phyloP scores from a whole-genome alignment of 2,797 vertebrate genomes.

The Hafferia zeledoni region DNA sequence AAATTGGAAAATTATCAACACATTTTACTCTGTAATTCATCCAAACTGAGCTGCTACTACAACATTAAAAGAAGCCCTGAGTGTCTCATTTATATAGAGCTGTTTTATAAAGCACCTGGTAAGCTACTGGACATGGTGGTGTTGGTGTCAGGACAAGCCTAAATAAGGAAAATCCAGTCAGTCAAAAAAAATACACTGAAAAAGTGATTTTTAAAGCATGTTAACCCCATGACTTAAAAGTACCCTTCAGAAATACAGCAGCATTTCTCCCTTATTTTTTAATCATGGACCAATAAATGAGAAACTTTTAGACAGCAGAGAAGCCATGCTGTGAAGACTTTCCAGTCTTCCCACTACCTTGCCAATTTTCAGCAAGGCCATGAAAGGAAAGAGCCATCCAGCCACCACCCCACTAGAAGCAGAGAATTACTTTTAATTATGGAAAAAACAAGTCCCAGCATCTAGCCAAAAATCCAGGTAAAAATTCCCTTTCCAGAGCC shows the following conservation, averaged over 20 bases:
- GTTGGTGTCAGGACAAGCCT: neutral
- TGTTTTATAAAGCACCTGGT: neutral
- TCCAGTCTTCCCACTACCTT: neutral
- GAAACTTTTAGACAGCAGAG: neutral
- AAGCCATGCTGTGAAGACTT: neutral
- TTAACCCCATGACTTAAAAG: neutral
- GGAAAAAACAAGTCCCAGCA: neutral
- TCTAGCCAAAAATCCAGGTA: neutral
- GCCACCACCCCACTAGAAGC: neutral
- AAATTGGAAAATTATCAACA: neutral
- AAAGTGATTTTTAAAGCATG: neutral
- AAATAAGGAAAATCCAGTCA: neutral
- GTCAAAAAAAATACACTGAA: neutral
- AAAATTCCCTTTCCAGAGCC: neutral
- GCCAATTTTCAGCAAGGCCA: neutral
- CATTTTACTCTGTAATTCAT: neutral
- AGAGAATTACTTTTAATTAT: neutral
- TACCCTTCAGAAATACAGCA: neutral
- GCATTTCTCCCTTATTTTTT: neutral
- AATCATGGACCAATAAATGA: neutral
- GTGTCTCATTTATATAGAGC: neutral
- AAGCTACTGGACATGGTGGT: neutral
- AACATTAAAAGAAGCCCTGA: neutral
- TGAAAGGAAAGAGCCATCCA: neutral
- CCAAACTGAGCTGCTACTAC: neutral